Base-by-base conservation (phyloP, 2,113 vertebrate genomes). In the Argyrosomus japonicus region DNA sequence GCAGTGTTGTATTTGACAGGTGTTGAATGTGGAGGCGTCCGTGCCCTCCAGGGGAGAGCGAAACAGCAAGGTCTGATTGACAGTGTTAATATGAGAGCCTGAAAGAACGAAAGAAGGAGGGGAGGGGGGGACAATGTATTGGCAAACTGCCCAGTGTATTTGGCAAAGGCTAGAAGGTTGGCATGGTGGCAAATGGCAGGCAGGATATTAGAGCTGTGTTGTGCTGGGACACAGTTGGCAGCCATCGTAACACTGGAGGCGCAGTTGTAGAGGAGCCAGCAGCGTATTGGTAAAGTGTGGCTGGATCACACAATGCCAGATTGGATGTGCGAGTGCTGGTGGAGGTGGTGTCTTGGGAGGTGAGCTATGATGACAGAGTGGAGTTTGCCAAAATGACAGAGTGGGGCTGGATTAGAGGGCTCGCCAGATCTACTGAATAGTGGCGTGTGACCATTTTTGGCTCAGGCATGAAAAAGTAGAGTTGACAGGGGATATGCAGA, bases 21-120 rank as follows among this genome's bases (percentile, higher is more conserved):
- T 95, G 94, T 94, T 93, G 91, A 94, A 94, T 93, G 93, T 83
- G 81, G 80, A 93, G 91, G 92, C 83, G 90, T 88, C 91, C 69
- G 32, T 90, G 57, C 78, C 89, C 88, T 89, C 88, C 88, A 83
- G 74, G 83, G 84, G 86, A 85, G 83, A 89, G 77, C 1, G 17
- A 82, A 94, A 93, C 90, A 93, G 81, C 76, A 85, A 84, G 76
- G 75, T 85, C 87, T 95, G 94, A 95, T 89, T 95, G 94, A 94
- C 93, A 92, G 89, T 89, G 89, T 93, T 94, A 94, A 95, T 95
- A 94, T 92, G 92, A 91, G 83, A 88, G 83, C 76, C 90, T 70
- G 53, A 86, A 91, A 88, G 65, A 14, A 5, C 36, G 36, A 40
- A 40, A 40, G 36, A 47, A 63, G 57, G 68, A 60, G 64, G n/a